These are phyloP conservation scores for Adelosebastes latens DNA, from an alignment of 2,797 vertebrate genomes.

Conservation along the genomic window DNA sequence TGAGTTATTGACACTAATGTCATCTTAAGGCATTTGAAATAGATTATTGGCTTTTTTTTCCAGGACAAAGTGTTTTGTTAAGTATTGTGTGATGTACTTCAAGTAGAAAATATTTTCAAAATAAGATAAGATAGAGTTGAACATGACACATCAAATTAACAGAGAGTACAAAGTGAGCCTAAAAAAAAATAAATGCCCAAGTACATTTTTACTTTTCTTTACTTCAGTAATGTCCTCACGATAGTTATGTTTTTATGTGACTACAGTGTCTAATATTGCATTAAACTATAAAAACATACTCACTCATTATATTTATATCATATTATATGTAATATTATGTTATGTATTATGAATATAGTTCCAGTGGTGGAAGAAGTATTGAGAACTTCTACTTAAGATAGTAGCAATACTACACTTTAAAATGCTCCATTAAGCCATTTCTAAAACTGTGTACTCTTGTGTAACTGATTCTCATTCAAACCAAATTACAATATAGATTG, in stretches of 20 bases:
- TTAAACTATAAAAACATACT: neutral
- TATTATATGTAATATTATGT: neutral
- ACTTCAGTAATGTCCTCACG: neutral
- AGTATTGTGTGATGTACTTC: neutral
- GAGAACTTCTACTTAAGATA: neutral
- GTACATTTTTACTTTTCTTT: neutral
- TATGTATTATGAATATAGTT: neutral
- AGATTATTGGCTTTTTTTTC: neutral
- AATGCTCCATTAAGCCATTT: too few relatives aligned
- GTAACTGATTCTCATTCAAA: too few relatives aligned
- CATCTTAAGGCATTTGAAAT: neutral
- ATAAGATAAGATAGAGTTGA: neutral
- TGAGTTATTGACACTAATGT: neutral
- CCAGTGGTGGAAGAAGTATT: neutral
- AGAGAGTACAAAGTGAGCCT: neutral
- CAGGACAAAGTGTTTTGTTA: neutral
- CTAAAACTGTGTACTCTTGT: too few relatives aligned
- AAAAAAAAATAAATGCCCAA: neutral
- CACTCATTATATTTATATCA: neutral
- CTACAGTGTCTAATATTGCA: neutral
- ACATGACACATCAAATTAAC: neutral
- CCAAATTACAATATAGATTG: too few relatives aligned
- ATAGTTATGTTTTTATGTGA: neutral
- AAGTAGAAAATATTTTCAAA: neutral
- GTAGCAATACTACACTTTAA: neutral